Base-by-base conservation (phyloP, 2,888 invertebrate genomes). In the Parasteatoda lunata region DNA sequence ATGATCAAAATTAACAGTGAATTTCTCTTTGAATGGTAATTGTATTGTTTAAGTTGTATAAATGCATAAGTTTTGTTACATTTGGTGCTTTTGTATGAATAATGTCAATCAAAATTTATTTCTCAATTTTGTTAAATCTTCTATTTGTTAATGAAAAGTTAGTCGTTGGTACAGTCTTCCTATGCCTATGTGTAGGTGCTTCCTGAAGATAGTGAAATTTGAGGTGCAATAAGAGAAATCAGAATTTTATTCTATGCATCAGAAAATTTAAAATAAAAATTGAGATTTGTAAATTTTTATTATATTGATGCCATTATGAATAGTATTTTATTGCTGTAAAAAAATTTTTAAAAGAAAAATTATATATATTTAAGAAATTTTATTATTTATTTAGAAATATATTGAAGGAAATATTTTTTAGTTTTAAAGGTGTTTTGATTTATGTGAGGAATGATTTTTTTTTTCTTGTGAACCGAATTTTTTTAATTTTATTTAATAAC, bases 121-220 rank as follows among this genome's bases (percentile, higher is more conserved):
- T 13, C 59, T 59, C n/a, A 59, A n/a, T 59, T 7, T 59, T 59
- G n/a, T 59, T 9, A 13, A 59, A 59, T 5, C 9, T 59, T n/a
- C n/a, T 13, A 4, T 59, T 59, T 59, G 59, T 59, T 59, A 59
- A 30, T 2, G 2, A 30, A 13, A 59, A 59, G 9, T 59, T 59
- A 13, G 59, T 59, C 59, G 9, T 59, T 59, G 59, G 59, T 80
- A 54, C 64, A 79, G 80, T 80, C 80, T 80, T 80, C 80, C 80
- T 80, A 30, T 59, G 59, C 4, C 59, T n/a, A 30, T 30, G 30
- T 30, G 2, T 30, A 59, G 59, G 59, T 59, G n/a, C 59, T 59
- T 80, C 66, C 15, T 65, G 45, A 59, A 5, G 11, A 13, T n/a
- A 80, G 59, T 59, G 79, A 73, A 66, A 45, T 79, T 66, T 52